Conservation (phyloP, 2,797 vertebrate genomes). For the Eleutherodactylus coqui region DNA sequence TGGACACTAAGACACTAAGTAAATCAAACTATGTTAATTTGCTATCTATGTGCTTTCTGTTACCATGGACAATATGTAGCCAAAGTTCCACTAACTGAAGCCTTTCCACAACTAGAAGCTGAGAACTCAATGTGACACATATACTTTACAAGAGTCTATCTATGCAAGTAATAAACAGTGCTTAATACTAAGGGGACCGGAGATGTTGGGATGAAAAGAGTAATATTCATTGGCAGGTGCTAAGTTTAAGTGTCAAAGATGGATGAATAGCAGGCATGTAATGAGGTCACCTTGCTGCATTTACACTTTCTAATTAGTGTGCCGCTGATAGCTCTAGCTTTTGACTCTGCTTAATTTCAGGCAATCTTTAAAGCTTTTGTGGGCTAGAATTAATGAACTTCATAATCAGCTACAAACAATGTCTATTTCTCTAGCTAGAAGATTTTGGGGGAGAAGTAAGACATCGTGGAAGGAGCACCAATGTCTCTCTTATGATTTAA, state of each 20-base stretch:
- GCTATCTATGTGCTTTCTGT: not conserved
- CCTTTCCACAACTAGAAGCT: too few species aligned
- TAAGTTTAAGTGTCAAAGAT: constrained; percentile 6
- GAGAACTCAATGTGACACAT: not conserved
- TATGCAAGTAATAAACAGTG: not conserved
- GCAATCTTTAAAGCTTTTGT: not conserved
- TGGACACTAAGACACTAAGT: too few species aligned
- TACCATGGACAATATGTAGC: not conserved
- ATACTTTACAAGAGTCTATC: not conserved
- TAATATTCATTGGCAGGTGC: not conserved
- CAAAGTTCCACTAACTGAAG: not conserved
- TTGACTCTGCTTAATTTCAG: not conserved
- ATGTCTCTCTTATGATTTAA: not conserved
- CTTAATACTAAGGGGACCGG: not conserved
- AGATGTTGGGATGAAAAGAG: not conserved
- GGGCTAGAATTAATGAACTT: not conserved
- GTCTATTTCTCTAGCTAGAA: not conserved
- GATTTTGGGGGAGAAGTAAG: not conserved
- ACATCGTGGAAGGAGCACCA: not conserved
- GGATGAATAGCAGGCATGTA: constrained; percentile 8
- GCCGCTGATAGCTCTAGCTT: not conserved
- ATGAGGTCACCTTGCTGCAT: constrained; percentile 27
- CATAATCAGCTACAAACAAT: constrained; percentile 4
- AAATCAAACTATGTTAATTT: too few species aligned
- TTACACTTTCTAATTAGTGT: not conserved